phyloP scores from a whole-genome alignment of 2,113 vertebrate genomes.

The Lampris megalopsis region DNA sequence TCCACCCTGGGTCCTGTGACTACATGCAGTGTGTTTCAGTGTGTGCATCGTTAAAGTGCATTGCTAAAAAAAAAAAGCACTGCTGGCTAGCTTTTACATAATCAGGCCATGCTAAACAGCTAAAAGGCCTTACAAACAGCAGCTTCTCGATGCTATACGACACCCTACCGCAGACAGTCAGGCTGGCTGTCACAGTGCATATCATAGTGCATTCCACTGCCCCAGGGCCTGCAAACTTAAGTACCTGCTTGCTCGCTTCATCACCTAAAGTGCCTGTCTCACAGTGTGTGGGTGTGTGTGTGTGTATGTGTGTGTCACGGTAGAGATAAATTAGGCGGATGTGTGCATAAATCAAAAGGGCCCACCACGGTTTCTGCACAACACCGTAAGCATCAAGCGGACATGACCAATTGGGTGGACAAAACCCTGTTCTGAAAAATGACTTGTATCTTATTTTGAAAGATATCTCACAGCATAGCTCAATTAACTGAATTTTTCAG shows the following conservation, averaged over 20 bases:
- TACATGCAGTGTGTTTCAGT: conserved; percentile 39
- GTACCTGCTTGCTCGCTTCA: conserved; percentile 69
- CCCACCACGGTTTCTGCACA: conserved; percentile 47
- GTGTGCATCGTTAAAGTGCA: conserved; percentile 7
- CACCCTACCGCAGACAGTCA: conserved; percentile 24
- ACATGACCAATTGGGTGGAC: conserved; percentile 55
- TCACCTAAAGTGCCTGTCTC: conserved; percentile 73
- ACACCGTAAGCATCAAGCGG: conserved; percentile 52
- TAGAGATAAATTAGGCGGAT: conserved; percentile 69
- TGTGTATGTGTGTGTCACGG: conserved; percentile 28
- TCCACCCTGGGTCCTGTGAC: conserved; percentile 33
- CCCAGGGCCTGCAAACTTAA: conserved; percentile 54
- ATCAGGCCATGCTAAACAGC: conserved; percentile 36
- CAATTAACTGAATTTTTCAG: conserved; percentile 73
- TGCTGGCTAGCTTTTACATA: conserved; percentile 45
- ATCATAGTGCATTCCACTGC: conserved; percentile 50
- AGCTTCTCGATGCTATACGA: conserved; percentile 38
- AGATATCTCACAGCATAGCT: conserved; percentile 67
- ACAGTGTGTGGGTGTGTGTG: conserved; percentile 20
- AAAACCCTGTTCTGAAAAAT: conserved; percentile 53
- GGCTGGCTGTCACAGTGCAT: conserved; percentile 54
- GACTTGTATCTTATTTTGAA: conserved; percentile 59
- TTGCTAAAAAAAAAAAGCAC: conserved; percentile 23
- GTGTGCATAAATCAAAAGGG: conserved; percentile 68
- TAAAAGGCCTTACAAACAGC: conserved; percentile 40